phyloP scores from a whole-genome alignment of 1,140 invertebrate genomes.

The Heliothis virescens region DNA sequence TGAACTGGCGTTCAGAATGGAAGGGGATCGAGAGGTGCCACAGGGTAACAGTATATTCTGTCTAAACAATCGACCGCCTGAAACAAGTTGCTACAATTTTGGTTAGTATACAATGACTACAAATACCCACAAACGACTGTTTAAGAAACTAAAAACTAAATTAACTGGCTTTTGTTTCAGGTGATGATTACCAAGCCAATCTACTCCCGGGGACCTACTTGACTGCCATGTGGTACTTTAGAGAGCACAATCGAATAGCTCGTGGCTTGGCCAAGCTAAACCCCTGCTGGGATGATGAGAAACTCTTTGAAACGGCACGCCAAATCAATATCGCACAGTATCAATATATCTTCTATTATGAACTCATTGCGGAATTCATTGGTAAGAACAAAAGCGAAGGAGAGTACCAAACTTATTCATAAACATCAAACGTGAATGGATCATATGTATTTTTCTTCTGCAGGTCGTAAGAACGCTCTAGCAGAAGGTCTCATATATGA shows the following conservation, averaged over 20 bases:
- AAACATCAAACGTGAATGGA: too few relatives aligned
- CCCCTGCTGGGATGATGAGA: constrained; percentile 88
- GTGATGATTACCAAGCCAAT: constrained; percentile 44
- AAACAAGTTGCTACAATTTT: not conserved
- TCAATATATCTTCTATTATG: constrained; percentile 88
- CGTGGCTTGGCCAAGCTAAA: constrained; percentile 86
- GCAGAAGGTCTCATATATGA: constrained; percentile 50
- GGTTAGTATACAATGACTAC: not conserved
- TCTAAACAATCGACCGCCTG: not conserved
- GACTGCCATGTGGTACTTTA: constrained; percentile 76
- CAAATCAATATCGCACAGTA: constrained; percentile 87
- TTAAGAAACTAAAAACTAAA: too few relatives aligned
- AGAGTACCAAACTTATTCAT: too few relatives aligned
- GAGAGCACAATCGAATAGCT: constrained; percentile 90
- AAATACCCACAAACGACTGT: too few relatives aligned
- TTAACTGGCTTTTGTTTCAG: constrained; percentile 2
- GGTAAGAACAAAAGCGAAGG: constrained; percentile 62
- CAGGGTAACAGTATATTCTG: constrained; percentile 35
- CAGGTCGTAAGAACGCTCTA: constrained; percentile 48
- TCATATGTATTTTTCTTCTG: not conserved
- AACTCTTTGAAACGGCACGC: constrained; percentile 88
- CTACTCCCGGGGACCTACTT: constrained; percentile 37
- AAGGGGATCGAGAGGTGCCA: constrained; percentile 34
- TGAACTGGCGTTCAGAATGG: constrained; percentile 28
- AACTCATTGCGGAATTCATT: constrained; percentile 87